Evolutionary conservation across 1,140 invertebrate genomes (phyloP), one percentile per base, ranked within the genome.

Genomic region (Microplitis mediator): DNA sequence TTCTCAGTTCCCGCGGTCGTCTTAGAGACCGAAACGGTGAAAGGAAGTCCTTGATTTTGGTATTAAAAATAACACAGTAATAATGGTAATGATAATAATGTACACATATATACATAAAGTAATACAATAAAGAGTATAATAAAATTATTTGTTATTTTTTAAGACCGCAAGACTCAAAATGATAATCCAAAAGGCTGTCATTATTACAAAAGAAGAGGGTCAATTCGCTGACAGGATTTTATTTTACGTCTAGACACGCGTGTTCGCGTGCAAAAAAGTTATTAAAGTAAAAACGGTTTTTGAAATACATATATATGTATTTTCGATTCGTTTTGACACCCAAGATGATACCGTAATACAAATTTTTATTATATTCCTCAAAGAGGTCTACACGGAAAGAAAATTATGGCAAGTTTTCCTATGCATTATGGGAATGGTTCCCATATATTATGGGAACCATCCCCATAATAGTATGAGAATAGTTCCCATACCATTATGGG

Each of bases 221-320:
- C 67, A 58, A 69, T 60, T 60, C 39, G 67, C 60, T 69, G 67
- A 69, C 56, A 61, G 54, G 67, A 69, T 69, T 69, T 69, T 54
- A 69, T 69, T 69, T 69, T 11, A 58, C 35, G 54, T 69, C 31
- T 32, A 69, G 56, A 61, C 56, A 58, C 58, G 56, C 67, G 34
- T 39, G 16, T 39, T 58, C 23, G 14, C 16, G 54, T 34, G 60
- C 60, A 68, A 68, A 35, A 52, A 32, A 67, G 50, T 34, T 32
- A 52, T 23, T 51, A 36, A 35, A 4, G 34, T 35, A 54, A 34
- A 56, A 56, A 68, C 23, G 23, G 4, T 45, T 23, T 61, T 61
- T 31, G 8, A 61, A 31, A 35, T 32, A 34, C 31, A 61, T 56
- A 13, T 56, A 6, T 23, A 6, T 13, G 3, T 56, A 23, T 23